phyloP scores from a whole-genome alignment of 2,113 vertebrate species.

The Cyanocitta stelleri region DNA sequence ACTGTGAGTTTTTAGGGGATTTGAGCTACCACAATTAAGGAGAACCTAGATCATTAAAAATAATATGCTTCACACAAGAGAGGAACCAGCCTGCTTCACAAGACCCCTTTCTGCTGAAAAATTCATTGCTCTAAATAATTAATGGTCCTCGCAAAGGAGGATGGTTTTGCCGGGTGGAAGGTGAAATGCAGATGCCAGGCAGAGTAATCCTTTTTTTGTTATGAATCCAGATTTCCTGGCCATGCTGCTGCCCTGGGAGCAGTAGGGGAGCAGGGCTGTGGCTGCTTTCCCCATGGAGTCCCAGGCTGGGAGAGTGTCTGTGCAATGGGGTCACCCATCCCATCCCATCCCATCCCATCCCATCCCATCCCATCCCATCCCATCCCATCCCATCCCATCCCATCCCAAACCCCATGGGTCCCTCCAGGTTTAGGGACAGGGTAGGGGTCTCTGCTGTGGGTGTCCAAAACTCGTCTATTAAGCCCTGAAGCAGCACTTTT shows the following conservation, averaged over 20 bases:
- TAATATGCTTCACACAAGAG: not conserved
- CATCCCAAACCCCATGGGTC: not conserved
- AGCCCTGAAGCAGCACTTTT: not conserved
- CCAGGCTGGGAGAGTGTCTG: not conserved
- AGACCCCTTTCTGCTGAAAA: constrained; percentile 52
- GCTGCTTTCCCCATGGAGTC: fast-evolving
- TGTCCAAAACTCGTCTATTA: not conserved
- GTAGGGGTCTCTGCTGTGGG: not conserved
- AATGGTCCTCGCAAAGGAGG: not conserved
- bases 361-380: not conserved
- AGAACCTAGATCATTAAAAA: constrained; percentile 43
- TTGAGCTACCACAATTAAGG: not conserved
- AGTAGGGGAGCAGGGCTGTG: not conserved
- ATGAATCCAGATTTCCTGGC: not conserved
- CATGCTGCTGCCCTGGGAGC: not conserved
- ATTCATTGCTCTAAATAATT: constrained; percentile 52
- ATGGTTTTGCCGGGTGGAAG: not conserved
- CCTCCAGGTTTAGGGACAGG: not conserved
- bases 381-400: not conserved
- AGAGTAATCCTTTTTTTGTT: not conserved
- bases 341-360: not conserved
- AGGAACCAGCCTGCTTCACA: constrained; percentile 4
- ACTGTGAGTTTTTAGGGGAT: not conserved
- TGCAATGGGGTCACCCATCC: not conserved
- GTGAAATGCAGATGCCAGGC: not conserved